A percentile compares a stretch with the other conserved stretches of the same genome.
Evolutionary conservation across 2,888 invertebrate species (phyloP).

Genomic region (Brachypalpus laphriformis): DNA sequence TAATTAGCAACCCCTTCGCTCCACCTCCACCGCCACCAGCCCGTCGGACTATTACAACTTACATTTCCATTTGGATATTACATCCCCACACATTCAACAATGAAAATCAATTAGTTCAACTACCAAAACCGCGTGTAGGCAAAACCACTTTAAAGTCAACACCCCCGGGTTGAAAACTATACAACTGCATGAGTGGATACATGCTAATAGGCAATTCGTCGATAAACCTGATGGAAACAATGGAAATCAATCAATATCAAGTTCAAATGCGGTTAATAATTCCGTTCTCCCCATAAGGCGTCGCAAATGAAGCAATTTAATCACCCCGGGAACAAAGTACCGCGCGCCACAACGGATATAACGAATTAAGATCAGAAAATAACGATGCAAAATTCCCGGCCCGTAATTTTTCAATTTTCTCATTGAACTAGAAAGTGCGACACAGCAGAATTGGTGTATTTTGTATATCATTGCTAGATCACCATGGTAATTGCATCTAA

Average conservation of each 20-base stretch:
- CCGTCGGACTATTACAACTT: neutral
- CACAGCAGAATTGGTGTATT: slow-evolving; percentile 36
- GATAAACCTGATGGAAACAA: neutral
- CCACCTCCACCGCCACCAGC: neutral
- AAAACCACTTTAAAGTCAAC: slow-evolving; percentile 16
- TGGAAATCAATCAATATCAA: slow-evolving; percentile 68
- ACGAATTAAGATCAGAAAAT: slow-evolving; percentile 56
- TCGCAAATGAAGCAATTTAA: slow-evolving; percentile 60
- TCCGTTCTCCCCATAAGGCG: slow-evolving; percentile 37
- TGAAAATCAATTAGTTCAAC: slow-evolving; percentile 25
- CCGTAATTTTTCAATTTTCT: slow-evolving; percentile 73
- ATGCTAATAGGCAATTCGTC: slow-evolving; percentile 7
- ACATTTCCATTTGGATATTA: slow-evolving; percentile 20
- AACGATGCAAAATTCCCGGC: slow-evolving; percentile 55
- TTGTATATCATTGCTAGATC: slow-evolving; percentile 44
- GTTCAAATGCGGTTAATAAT: slow-evolving; percentile 71
- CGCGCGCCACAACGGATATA: slow-evolving; percentile 63
- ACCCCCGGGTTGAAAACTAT: neutral
- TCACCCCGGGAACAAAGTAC: slow-evolving; percentile 48
- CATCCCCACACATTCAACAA: slow-evolving; percentile 30
- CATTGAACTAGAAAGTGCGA: slow-evolving; percentile 71
- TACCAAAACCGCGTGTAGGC: slow-evolving; percentile 30
- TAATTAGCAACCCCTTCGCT: slow-evolving; percentile 26
- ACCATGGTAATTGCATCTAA: slow-evolving; percentile 22
- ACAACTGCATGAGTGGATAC: neutral